A percentile compares a stretch with the other conserved stretches of the same genome.
phyloP scores from a whole-genome alignment of 2,888 invertebrate species.

The Cantharis nigra region DNA sequence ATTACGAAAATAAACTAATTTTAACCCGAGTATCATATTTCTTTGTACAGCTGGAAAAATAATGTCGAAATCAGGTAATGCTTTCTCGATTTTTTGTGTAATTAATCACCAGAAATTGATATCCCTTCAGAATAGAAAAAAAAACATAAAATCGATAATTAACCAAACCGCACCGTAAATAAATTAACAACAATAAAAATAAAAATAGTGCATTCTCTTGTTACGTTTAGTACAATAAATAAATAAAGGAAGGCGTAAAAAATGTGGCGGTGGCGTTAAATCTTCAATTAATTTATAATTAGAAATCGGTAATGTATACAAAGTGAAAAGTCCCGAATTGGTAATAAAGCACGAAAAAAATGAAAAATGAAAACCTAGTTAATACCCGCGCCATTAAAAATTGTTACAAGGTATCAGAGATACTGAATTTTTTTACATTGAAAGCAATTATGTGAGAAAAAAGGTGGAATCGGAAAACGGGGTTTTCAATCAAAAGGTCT shows the following conservation, averaged over 20 bases:
- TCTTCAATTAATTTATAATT: slow-evolving; percentile 28
- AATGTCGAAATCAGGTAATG: not conserved
- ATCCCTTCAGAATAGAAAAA: not conserved
- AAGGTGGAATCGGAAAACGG: slow-evolving; percentile 51
- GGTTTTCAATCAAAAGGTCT: slow-evolving; percentile 56
- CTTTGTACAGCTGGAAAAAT: not conserved
- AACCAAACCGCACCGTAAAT: not conserved
- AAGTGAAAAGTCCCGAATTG: slow-evolving; percentile 1
- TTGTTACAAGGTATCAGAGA: slow-evolving; percentile 34
- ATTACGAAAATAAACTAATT: not conserved
- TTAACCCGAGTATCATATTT: not conserved
- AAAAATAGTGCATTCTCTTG: not conserved
- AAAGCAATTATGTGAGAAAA: slow-evolving; percentile 51
- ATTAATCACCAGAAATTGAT: not conserved
- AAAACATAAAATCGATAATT: not conserved
- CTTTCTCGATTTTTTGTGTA: not conserved
- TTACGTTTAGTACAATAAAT: not conserved
- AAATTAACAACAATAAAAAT: not conserved
- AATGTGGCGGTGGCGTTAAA: not conserved
- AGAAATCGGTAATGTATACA: slow-evolving; percentile 25
- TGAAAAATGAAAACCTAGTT: slow-evolving; percentile 22
- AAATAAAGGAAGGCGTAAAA: not conserved
- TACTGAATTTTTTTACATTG: slow-evolving; percentile 42
- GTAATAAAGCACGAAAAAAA: slow-evolving; percentile 21
- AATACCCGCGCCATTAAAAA: slow-evolving; percentile 26